Percentiles rank a stretch among this genome's conserved stretches.
Evolutionary conservation across 2,113 vertebrate genomes (phyloP).

Genomic region (Baryphthengus martii): DNA sequence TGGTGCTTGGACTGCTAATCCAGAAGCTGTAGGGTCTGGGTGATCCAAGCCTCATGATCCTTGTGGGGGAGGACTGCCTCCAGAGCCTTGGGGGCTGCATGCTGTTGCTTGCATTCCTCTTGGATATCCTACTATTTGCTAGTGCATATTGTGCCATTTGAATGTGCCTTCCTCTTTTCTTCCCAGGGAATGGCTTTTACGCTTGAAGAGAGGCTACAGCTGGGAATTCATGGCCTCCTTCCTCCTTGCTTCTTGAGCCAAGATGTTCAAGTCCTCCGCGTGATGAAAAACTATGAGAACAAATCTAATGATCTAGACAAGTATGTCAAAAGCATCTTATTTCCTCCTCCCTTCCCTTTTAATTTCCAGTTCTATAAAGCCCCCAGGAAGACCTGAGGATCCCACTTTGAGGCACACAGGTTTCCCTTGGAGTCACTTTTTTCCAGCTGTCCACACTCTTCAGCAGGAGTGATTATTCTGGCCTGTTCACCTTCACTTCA

Average conservation of each 20-base stretch:
- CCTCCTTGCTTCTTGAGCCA: constrained; percentile 96
- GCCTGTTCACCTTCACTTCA: neutral
- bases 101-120: neutral
- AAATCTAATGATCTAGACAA: constrained; percentile 90
- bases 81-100: neutral
- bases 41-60: accelerated
- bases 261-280: constrained; percentile 91
- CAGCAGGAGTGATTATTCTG: neutral
- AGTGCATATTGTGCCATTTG: neutral
- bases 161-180: neutral
- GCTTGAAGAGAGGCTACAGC: constrained; percentile 89
- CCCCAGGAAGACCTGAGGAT: neutral
- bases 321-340: constrained; percentile 67
- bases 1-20: neutral
- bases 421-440: neutral
- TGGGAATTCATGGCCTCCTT: constrained; percentile 95
- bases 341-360: neutral
- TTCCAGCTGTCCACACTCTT: neutral
- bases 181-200: constrained; percentile 96
- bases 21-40: neutral
- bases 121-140: neutral
- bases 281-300: constrained; percentile 92
- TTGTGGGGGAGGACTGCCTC: neutral
- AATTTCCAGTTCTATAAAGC: neutral
- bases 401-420: neutral